phyloP scores from a whole-genome alignment of 2,888 invertebrate genomes.

The Phalera bucephala region DNA sequence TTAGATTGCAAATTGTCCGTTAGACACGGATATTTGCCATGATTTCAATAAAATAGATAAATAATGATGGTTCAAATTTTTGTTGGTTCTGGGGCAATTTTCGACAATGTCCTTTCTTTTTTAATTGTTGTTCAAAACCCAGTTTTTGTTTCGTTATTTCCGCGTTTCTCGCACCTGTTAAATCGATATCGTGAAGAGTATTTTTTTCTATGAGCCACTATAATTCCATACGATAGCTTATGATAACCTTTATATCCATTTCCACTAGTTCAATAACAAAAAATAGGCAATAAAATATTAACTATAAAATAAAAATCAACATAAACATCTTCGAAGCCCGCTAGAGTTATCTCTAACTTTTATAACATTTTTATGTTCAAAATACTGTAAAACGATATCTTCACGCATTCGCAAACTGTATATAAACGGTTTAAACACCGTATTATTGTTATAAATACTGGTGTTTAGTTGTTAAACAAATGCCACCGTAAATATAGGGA shows the following conservation, averaged over 20 bases:
- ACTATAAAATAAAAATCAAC: background rate
- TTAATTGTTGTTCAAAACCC: too few species aligned
- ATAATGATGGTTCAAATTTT: too few species aligned
- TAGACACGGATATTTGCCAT: too few species aligned
- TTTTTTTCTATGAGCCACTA: too few species aligned
- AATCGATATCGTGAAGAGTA: too few species aligned
- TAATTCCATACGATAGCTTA: too few species aligned
- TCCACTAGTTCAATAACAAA: background rate
- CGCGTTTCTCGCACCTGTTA: too few species aligned
- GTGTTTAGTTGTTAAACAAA: constrained; percentile 37
- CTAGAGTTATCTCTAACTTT: constrained; percentile 5
- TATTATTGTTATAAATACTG: constrained; percentile 47
- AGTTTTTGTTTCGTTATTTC: too few species aligned
- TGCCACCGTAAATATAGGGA: background rate
- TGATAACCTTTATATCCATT: background rate
- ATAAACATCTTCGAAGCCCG: background rate
- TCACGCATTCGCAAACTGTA: constrained; percentile 11
- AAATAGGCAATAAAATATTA: background rate
- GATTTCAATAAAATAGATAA: too few species aligned
- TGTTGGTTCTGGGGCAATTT: too few species aligned
- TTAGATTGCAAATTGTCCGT: too few species aligned
- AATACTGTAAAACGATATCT: constrained; percentile 3
- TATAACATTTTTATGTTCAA: constrained; percentile 9
- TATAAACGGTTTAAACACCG: constrained; percentile 23
- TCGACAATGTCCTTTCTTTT: too few species aligned